phyloP scores from a whole-genome alignment of 2,797 vertebrate species.

The Chaetodon trifasciatus region DNA sequence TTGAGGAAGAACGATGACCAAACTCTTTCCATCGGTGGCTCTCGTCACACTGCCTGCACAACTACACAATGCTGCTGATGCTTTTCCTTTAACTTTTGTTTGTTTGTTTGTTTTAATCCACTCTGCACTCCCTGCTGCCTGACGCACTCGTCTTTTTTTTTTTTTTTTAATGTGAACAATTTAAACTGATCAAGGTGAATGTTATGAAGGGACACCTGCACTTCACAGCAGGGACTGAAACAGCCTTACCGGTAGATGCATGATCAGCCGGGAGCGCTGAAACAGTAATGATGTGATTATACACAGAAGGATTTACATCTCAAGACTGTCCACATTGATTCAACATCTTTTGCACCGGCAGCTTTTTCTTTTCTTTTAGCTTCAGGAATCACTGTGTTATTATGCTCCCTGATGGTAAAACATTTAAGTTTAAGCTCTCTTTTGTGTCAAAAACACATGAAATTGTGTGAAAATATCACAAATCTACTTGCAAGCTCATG shows the following conservation, averaged over 20 bases:
- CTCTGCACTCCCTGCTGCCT: slow-evolving; percentile 38
- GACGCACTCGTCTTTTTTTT: slow-evolving; percentile 23
- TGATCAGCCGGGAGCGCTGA: background rate
- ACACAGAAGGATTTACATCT: no score
- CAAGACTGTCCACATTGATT: no score
- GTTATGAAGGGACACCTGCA: slow-evolving; percentile 4
- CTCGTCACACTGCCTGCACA: slow-evolving; percentile 42
- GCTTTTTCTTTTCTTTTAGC: no score
- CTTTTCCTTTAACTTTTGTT: background rate
- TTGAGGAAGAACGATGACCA: slow-evolving; percentile 22
- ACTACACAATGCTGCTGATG: slow-evolving; percentile 39
- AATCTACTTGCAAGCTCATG: no score
- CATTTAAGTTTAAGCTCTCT: no score
- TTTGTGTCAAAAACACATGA: background rate
- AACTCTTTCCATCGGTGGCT: slow-evolving; percentile 70
- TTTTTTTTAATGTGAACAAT: slow-evolving; percentile 14
- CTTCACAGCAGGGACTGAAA: slow-evolving; percentile 9
- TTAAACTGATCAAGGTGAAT: slow-evolving; percentile 10
- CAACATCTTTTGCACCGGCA: no score
- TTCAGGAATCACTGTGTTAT: no score
- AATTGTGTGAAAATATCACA: slow-evolving; percentile 2
- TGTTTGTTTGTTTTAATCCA: slow-evolving; percentile 25
- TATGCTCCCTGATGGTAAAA: no score
- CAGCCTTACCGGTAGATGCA: background rate
- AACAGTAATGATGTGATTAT: background rate